Conservation (phyloP, 2,113 vertebrate species). For the Ictalurus furcatus region DNA sequence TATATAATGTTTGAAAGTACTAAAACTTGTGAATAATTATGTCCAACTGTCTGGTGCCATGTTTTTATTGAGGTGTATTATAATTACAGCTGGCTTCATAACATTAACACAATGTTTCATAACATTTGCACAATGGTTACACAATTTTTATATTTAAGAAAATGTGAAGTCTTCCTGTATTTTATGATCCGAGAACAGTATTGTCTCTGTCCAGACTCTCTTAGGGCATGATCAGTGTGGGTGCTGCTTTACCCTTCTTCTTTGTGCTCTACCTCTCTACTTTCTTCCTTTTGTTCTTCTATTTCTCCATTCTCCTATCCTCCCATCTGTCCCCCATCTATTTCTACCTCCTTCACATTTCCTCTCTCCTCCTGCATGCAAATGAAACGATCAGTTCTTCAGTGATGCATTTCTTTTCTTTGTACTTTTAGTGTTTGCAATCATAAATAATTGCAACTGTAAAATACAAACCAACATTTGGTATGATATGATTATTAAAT, state of each 20-base stretch:
- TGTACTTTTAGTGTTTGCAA: background rate
- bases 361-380: background rate
- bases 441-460: background rate
- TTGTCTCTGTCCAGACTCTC: background rate
- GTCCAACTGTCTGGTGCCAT: background rate
- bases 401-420: background rate
- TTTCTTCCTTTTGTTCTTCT: background rate
- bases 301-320: background rate
- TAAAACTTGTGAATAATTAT: background rate
- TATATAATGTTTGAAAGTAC: background rate
- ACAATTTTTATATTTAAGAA: background rate
- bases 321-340: background rate
- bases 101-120: background rate
- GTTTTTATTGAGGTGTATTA: background rate
- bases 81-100: background rate
- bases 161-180: background rate
- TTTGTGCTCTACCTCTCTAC: background rate
- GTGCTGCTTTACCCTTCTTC: background rate
- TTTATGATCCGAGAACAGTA: background rate
- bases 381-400: background rate
- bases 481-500: background rate
- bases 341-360: background rate
- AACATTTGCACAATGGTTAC: background rate
- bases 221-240: background rate
- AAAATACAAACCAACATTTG: background rate